These are phyloP conservation scores for Acrobasis suavella DNA, from an alignment of 2,888 invertebrate genomes.

Conservation along the genomic window DNA sequence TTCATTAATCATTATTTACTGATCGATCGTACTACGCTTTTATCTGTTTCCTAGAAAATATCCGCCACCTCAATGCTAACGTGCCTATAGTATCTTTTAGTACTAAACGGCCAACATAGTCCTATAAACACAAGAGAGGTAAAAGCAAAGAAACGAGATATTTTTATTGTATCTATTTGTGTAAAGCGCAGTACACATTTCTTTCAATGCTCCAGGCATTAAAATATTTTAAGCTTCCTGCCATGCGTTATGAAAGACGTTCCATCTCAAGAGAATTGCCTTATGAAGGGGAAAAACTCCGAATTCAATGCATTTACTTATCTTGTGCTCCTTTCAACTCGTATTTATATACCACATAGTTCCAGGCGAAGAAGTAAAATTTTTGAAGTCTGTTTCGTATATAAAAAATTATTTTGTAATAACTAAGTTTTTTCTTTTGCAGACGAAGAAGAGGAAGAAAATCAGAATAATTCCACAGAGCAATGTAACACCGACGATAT, in stretches of 20 bases:
- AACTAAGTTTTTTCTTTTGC: slow-evolving; percentile 32
- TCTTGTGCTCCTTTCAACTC: slow-evolving; percentile 46
- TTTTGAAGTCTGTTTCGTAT: too few species aligned
- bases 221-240: slow-evolving; percentile 43
- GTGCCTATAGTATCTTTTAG: too few species aligned
- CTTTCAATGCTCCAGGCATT: slow-evolving; percentile 17
- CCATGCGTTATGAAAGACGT: slow-evolving; percentile 44
- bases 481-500: slow-evolving; percentile 45
- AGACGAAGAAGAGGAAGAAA: slow-evolving; percentile 46
- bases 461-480: slow-evolving; percentile 41
- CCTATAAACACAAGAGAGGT: not conserved
- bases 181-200: slow-evolving; percentile 3
- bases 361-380: slow-evolving; percentile 39
- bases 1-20: too few species aligned
- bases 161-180: not conserved
- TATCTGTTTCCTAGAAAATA: too few species aligned
- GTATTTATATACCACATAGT: slow-evolving; percentile 41
- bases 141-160: not conserved
- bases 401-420: too few species aligned
- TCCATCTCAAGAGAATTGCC: slow-evolving; percentile 46
- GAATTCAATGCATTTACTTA: slow-evolving; percentile 58
- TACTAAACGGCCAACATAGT: too few species aligned
- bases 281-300: slow-evolving; percentile 41
- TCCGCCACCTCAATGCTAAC: too few species aligned
- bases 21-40: too few species aligned